These are phyloP conservation scores for Cyanocitta stelleri DNA, from an alignment of 2,113 vertebrate genomes.

Conservation along the genomic window DNA sequence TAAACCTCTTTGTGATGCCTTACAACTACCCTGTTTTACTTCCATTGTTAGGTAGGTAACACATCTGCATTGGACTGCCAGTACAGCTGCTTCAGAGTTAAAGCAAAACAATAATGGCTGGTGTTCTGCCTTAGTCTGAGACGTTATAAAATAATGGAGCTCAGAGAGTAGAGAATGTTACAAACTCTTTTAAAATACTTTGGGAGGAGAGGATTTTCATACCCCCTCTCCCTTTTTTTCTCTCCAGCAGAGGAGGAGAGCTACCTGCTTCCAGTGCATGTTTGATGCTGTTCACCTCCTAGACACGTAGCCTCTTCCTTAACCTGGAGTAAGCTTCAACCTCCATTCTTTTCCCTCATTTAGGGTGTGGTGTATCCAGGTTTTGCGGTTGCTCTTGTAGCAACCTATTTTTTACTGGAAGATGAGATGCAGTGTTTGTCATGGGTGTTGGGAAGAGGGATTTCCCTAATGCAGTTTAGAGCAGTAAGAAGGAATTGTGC, in stretches of 20 bases:
- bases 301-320: conserved; percentile 71
- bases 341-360: conserved; percentile 61
- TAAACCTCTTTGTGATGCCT: conserved; percentile 86
- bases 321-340: conserved; percentile 69
- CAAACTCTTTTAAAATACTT: conserved; percentile 52
- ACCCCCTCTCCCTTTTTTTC: conserved; percentile 67
- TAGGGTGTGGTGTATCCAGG: conserved; percentile 67
- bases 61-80: neutral
- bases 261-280: conserved; percentile 64
- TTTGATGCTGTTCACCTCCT: conserved; percentile 70
- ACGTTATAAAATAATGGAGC: conserved; percentile 53
- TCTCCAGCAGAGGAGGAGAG: conserved; percentile 66
- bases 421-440: conserved; percentile 41
- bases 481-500: neutral
- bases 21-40: conserved; percentile 84
- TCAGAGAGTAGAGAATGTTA: conserved; percentile 59
- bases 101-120: neutral
- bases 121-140: conserved; percentile 47
- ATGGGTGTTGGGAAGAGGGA: conserved; percentile 56
- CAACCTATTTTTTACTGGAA: conserved; percentile 55
- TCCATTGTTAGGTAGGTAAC: conserved; percentile 79
- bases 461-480: conserved; percentile 23
- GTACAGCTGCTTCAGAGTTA: conserved; percentile 28
- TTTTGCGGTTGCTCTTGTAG: conserved; percentile 58
- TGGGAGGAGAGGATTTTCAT: conserved; percentile 66